Evolutionary conservation across 2,888 invertebrate genomes (phyloP), one percentile per base, ranked within the genome.

Genomic region (Teleiodes luculella): DNA sequence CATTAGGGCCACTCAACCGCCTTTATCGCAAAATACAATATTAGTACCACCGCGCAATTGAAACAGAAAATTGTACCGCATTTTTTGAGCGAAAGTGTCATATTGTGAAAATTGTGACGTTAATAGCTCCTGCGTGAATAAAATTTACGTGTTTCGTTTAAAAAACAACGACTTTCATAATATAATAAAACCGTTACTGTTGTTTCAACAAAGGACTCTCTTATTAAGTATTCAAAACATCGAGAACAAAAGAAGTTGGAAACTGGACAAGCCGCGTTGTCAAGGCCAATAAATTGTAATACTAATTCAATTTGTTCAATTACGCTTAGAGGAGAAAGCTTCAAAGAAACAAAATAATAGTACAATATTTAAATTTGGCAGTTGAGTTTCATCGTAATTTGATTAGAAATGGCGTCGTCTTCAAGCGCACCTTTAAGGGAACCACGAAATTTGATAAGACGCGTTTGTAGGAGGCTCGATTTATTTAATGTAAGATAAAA

Each of bases 1-100:
- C 76, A 79, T 82, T 80, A 80, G 70, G 69, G 63, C 70, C 78
- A 76, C 76, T 76, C 75, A 70, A 66, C 67, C 68, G 70, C 72
- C 68, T 72, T 77, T 72, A 54, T 50, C 54, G 45, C 37, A 20
- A 6, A 39, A 54, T 41, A 18, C 31, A 10, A 35, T 48, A 52
- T 52, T 55, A 47, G 51, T 52, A 55, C 52, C 31, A 33, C 24
- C 35, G 39, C 46, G 37, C 50, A 54, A 43, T 37, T 43, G 45
- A 36, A 43, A 51, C 43, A 50, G 45, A 55, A 55, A 46, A 56
- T 39, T 20, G 33, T 13, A 47, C 33, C 56, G 33, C 47, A 39
- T 46, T 46, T 56, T 53, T 55, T 51, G 39, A 28, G 41, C 31
- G 18, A 53, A 56, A 53, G 33, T 30, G 54, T 57, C 52, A 52